phyloP scores from a whole-genome alignment of 2,113 vertebrate species.

The Cariama cristata region DNA sequence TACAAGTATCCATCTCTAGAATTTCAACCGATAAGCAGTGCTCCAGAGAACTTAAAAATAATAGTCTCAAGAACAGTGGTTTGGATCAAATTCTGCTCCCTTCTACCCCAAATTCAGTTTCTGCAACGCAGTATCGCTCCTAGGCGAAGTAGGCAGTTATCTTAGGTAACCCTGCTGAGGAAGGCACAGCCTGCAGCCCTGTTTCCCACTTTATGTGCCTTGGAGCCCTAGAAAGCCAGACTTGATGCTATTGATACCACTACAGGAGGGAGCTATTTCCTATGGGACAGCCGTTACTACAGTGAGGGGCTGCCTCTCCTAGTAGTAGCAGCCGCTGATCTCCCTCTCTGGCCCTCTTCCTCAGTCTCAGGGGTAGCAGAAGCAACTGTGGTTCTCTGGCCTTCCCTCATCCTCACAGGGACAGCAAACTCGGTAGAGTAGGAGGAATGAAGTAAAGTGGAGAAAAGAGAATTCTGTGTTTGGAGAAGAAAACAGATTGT shows the following conservation, averaged over 20 bases:
- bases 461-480: background rate
- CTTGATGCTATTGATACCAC: background rate
- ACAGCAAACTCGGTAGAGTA: background rate
- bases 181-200: background rate
- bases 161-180: background rate
- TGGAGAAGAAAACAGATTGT: background rate
- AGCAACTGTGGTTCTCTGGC: background rate
- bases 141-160: background rate
- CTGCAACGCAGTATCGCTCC: background rate
- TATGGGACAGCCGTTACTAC: background rate
- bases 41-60: background rate
- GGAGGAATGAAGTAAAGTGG: background rate
- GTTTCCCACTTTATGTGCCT: rapidly evolving
- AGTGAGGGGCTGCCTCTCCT: background rate
- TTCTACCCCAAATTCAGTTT: background rate
- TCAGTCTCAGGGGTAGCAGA: background rate
- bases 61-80: background rate
- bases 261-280: background rate
- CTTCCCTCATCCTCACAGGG: background rate
- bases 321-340: background rate
- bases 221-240: background rate
- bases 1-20: background rate
- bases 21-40: background rate
- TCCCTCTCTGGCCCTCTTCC: background rate
- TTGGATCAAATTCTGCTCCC: background rate